Evolutionary conservation across 2,888 invertebrate species (phyloP).

Genomic region (Odontomyia ornata): DNA sequence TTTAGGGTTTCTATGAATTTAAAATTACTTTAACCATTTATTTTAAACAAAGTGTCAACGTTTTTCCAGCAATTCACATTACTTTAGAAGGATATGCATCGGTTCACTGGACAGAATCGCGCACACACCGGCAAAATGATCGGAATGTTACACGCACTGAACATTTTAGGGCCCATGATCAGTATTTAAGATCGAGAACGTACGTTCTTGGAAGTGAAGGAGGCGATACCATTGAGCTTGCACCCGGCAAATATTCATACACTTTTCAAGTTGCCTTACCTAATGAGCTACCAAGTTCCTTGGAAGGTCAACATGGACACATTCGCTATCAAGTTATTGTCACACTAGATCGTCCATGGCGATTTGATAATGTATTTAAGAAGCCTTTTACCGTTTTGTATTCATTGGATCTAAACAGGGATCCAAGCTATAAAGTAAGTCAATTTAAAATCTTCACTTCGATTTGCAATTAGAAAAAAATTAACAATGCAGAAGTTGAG

Average conservation of each 20-base stretch:
- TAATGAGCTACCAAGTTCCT: constrained; percentile 77
- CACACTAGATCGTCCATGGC: constrained; percentile 84
- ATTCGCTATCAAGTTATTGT: constrained; percentile 81
- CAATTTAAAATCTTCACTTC: not conserved
- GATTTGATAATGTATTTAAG: constrained; percentile 84
- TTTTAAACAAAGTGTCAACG: no score
- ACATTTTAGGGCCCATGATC: constrained; percentile 59
- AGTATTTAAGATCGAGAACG: constrained; percentile 58
- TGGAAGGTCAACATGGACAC: constrained; percentile 77
- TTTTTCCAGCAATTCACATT: constrained; percentile 61
- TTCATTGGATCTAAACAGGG: constrained; percentile 78
- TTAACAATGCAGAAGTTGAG: not conserved
- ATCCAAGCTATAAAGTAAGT: constrained; percentile 53
- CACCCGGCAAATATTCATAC: constrained; percentile 74
- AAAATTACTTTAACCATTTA: no score
- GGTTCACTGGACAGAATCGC: constrained; percentile 61
- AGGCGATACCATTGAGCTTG: constrained; percentile 74
- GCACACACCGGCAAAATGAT: constrained; percentile 54
- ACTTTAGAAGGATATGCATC: constrained; percentile 61
- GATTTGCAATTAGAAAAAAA: not conserved
- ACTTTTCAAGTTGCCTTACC: constrained; percentile 75
- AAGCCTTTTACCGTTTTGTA: constrained; percentile 80
- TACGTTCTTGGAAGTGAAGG: constrained; percentile 61
- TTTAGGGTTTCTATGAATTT: no score
- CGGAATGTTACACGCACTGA: constrained; percentile 57